Base-by-base conservation (phyloP, 2,888 invertebrate genomes). In the Catonia carolina region DNA sequence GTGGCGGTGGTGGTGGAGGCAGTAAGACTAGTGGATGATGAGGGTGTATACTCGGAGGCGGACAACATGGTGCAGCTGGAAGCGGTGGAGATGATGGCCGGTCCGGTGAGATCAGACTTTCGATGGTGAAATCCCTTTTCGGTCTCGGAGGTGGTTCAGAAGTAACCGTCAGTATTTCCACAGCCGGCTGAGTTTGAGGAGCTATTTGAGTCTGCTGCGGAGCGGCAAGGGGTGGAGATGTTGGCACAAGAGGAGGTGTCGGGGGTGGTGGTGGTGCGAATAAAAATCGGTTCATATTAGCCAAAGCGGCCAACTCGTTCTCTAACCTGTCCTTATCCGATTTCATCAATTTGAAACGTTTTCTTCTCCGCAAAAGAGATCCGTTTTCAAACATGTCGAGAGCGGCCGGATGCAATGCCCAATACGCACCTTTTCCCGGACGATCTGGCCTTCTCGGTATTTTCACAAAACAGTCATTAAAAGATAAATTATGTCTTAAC, bases 391-490 rank as follows among this genome's bases (percentile, higher is more conserved):
- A 89, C 89, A 89, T 89, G 69, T 86, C 85, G 60, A 86, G 78
- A 31, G 86, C 86, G 49, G 83, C 82, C 8, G 88, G 88, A 69
- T 89, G 88, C 42, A 89, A 75, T 0, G 88, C 86, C 89, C 89
- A 89, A 71, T 86, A 89, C 37, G 86, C 86, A n/a, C 88, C 89
- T 74, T 89, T 89, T 41, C 89, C 89, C 0, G 88, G 89, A 41
- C 87, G 75, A 72, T 85, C 88, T 0, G 86, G 86, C 55, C 85
- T 75, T 27, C 86, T 75, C 23, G 89, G 91, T 60, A 90, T 86
- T 75, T 95, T 95, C 69, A 95, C 88, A 75, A 95, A 95, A 74
- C 95, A 95, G 76, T 95, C 95, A 75, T 95, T 95, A 78, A 95
- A 95, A 59, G 92, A 92, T 58, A 96, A 78, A 75, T 96, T 96